Percentiles rank a stretch among this genome's conserved stretches.
Evolutionary conservation across 2,888 invertebrate genomes (phyloP).

Genomic region (Drosophila phalerata): DNA sequence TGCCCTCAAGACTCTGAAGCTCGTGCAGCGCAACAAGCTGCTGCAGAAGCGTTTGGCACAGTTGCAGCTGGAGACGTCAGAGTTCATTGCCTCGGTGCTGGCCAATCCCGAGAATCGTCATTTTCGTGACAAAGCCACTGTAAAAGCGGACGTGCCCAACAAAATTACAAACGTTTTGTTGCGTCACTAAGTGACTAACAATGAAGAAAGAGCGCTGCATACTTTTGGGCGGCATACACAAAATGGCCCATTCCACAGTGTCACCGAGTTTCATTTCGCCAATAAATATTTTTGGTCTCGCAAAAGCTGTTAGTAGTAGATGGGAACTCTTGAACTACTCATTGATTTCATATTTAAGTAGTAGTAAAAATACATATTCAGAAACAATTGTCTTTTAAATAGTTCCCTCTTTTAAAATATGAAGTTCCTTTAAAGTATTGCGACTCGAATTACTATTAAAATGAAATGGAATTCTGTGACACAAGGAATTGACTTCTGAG

Average conservation of each 20-base stretch:
- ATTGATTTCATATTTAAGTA: neutral
- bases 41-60: conserved; percentile 88
- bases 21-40: conserved; percentile 88
- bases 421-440: conserved; percentile 3
- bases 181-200: conserved; percentile 49
- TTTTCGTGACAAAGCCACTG: conserved; percentile 73
- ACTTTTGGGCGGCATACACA: conserved; percentile 54
- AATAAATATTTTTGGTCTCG: conserved; percentile 3
- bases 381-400: neutral
- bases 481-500: conserved; percentile 36
- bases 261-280: conserved; percentile 27
- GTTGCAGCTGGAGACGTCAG: conserved; percentile 88
- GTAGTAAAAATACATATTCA: conserved; percentile 1
- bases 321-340: neutral
- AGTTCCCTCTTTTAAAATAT: neutral
- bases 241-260: conserved; percentile 31
- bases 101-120: conserved; percentile 86
- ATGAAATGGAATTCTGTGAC: conserved; percentile 28
- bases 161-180: conserved; percentile 69
- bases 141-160: conserved; percentile 53
- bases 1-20: conserved; percentile 88
- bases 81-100: conserved; percentile 88
- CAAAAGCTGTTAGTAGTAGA: neutral
- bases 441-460: conserved; percentile 1
- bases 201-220: conserved; percentile 40